Percentiles rank a stretch among this genome's conserved stretches.
Evolutionary conservation across 2,888 invertebrate genomes (phyloP).

Genomic region (Drosophila affinis): DNA sequence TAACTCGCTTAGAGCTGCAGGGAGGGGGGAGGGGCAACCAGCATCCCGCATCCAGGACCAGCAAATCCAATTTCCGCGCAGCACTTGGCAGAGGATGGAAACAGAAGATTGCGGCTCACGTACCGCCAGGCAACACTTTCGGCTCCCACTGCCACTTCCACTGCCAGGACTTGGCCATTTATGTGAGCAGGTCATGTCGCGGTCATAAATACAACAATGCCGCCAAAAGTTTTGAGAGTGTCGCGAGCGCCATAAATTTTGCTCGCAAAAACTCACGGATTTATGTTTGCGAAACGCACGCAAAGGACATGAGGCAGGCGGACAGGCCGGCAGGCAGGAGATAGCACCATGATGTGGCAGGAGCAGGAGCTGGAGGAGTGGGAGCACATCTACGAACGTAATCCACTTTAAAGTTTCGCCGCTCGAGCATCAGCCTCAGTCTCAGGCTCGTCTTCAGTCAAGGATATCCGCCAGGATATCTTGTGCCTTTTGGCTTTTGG

Average conservation of each 20-base stretch:
- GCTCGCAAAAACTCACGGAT: constrained; percentile 76
- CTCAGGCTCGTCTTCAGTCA: constrained; percentile 62
- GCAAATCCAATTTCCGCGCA: constrained; percentile 76
- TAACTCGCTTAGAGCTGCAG: constrained; percentile 24
- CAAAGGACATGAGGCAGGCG: constrained; percentile 46
- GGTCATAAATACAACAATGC: constrained; percentile 80
- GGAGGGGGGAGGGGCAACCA: not conserved
- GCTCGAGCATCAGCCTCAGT: constrained; percentile 56
- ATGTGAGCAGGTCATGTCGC: constrained; percentile 81
- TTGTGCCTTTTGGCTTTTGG: constrained; percentile 23
- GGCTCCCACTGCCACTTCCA: constrained; percentile 18
- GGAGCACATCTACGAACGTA: constrained; percentile 60
- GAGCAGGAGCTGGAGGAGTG: not conserved
- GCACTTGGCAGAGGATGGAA: constrained; percentile 48
- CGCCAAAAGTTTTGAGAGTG: constrained; percentile 69
- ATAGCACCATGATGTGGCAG: constrained; percentile 40
- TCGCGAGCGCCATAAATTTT: constrained; percentile 80
- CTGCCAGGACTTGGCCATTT: constrained; percentile 45
- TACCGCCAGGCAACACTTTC: constrained; percentile 70
- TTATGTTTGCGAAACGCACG: constrained; percentile 71
- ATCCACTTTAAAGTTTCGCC: constrained; percentile 80
- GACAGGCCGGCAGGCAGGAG: constrained; percentile 54
- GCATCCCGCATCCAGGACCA: constrained; percentile 46
- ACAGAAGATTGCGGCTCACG: constrained; percentile 68
- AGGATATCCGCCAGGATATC: constrained; percentile 75